phyloP scores from a whole-genome alignment of 2,113 vertebrate genomes.

The Nothoprocta pentlandii region DNA sequence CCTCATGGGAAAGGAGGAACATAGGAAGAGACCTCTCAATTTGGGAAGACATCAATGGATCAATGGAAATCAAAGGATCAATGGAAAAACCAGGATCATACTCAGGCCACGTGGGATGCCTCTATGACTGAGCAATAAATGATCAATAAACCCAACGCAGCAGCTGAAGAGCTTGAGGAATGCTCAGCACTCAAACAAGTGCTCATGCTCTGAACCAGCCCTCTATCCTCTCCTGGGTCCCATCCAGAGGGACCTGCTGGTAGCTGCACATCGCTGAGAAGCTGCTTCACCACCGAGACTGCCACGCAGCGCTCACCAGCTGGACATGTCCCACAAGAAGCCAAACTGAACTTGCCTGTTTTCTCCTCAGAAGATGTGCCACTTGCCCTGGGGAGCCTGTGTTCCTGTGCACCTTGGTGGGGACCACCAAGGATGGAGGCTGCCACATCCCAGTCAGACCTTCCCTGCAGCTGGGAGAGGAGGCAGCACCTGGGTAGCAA shows the following conservation, averaged over 20 bases:
- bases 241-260: not conserved
- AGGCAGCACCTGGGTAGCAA: fast-evolving
- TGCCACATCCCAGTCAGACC: not conserved
- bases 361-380: not conserved
- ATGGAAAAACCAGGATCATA: not conserved
- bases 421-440: fast-evolving
- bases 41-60: not conserved
- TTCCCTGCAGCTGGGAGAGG: not conserved
- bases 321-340: not conserved
- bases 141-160: not conserved
- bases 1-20: not conserved
- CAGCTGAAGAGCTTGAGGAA: no score
- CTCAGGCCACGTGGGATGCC: fast-evolving
- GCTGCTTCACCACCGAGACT: fast-evolving
- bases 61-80: fast-evolving
- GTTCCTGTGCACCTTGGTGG: fast-evolving
- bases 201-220: not conserved
- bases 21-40: fast-evolving
- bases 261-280: fast-evolving
- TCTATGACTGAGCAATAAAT: not conserved
- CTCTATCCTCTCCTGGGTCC: not conserved
- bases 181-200: no score
- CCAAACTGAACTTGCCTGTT: not conserved
- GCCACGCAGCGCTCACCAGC: fast-evolving
- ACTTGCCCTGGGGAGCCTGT: not conserved